A percentile compares a stretch with the other conserved stretches of the same genome.
Evolutionary conservation across 2,797 vertebrate genomes (phyloP).

Genomic region (Mormyrops boulengeri): DNA sequence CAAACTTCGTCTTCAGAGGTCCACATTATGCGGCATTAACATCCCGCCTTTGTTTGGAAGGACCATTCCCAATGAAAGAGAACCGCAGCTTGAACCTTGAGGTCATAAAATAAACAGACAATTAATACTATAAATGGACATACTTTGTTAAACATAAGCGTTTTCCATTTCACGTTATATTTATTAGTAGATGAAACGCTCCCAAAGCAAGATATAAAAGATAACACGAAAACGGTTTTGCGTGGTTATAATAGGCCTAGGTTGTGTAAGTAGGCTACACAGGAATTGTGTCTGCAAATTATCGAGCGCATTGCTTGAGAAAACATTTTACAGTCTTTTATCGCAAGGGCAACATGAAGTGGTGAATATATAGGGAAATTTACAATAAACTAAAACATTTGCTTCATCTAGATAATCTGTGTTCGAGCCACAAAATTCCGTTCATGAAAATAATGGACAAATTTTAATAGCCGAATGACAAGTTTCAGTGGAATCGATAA

Average conservation of each 20-base stretch:
- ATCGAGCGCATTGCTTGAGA: neutral
- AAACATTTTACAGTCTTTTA: neutral
- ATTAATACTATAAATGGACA: constrained; percentile 67
- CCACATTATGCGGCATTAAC: constrained; percentile 50
- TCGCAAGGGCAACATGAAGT: neutral
- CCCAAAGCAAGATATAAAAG: constrained; percentile 1
- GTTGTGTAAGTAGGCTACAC: neutral
- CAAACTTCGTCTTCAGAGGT: constrained; percentile 43
- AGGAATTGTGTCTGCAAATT: neutral
- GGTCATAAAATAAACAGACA: constrained; percentile 65
- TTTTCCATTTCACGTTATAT: constrained; percentile 47
- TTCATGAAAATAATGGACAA: neutral
- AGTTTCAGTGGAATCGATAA: neutral
- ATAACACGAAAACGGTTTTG: neutral
- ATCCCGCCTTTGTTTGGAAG: constrained; percentile 62
- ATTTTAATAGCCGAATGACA: neutral
- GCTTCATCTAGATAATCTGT: neutral
- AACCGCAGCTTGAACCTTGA: constrained; percentile 59
- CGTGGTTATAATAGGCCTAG: neutral
- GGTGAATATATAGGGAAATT: neutral
- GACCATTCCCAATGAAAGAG: constrained; percentile 54
- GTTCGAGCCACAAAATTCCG: neutral
- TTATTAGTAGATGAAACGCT: neutral
- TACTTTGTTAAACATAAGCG: constrained; percentile 51
- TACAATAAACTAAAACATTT: neutral